Conservation (phyloP, 2,888 invertebrate species). For the Drosophila quasianomalipes region DNA sequence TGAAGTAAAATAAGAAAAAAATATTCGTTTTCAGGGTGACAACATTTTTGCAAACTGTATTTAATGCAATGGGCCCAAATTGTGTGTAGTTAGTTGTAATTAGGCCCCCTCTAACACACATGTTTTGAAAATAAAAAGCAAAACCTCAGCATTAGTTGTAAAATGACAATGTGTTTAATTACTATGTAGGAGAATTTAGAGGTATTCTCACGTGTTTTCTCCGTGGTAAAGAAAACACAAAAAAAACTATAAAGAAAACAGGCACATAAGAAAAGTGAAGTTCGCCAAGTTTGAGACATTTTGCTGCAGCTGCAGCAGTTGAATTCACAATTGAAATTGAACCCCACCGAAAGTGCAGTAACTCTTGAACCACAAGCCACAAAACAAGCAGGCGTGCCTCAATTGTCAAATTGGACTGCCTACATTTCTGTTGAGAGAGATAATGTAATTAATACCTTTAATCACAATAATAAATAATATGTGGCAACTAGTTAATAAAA, state of each 20-base stretch:
- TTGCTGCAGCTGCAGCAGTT: constrained; percentile 16
- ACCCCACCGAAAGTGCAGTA: constrained; percentile 31
- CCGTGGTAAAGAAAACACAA: constrained; percentile 13
- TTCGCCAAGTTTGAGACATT: constrained; percentile 5
- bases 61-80: constrained; percentile 1
- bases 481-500: background rate
- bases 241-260: constrained; percentile 17
- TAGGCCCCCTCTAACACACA: background rate
- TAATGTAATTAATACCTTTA: background rate
- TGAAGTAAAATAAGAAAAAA: background rate
- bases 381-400: constrained; percentile 17
- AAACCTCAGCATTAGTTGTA: constrained; percentile 21
- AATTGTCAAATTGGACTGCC: constrained; percentile 19
- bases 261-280: constrained; percentile 38
- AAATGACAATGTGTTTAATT: constrained; percentile 36
- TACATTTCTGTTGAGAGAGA: background rate
- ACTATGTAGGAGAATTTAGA: constrained; percentile 58
- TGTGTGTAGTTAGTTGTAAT: background rate
- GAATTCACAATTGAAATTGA: constrained; percentile 46
- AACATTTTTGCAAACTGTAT: background rate
- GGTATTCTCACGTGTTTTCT: constrained; percentile 57
- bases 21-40: background rate
- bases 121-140: constrained; percentile 7
- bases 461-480: background rate
- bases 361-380: constrained; percentile 1